A percentile compares a stretch with the other conserved stretches of the same genome.
These are phyloP conservation scores for Xylocampa areola DNA, from an alignment of 2,888 invertebrate species.

Conservation along the genomic window DNA sequence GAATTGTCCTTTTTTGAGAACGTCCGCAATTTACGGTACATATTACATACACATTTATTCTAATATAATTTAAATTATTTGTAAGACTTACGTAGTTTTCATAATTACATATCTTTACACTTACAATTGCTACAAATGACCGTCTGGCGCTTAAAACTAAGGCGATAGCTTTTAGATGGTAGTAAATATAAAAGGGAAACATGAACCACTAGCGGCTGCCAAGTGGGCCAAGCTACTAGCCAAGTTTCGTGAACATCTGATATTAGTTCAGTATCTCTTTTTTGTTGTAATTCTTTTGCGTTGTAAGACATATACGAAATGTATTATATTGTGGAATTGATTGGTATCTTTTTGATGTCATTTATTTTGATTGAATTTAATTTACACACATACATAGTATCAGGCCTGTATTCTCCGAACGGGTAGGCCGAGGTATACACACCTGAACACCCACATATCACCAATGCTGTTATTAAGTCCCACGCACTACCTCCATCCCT, in stretches of 20 bases:
- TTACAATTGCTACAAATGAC: constrained; percentile 16
- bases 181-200: constrained; percentile 62
- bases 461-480: no score
- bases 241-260: constrained; percentile 72
- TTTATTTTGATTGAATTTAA: neutral
- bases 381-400: no score
- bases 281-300: constrained; percentile 40
- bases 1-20: no score
- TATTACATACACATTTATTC: no score
- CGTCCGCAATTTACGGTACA: no score
- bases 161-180: constrained; percentile 62
- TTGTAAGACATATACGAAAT: constrained; percentile 6
- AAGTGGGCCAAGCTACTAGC: constrained; percentile 60
- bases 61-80: neutral
- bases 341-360: neutral
- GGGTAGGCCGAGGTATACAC: no score
- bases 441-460: no score
- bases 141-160: constrained; percentile 46
- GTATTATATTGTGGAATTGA: neutral
- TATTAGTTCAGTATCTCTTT: constrained; percentile 57
- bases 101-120: neutral
- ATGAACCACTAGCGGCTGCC: constrained; percentile 51
- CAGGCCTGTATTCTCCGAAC: no score
- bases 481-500: no score
- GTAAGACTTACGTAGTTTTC: no score